Evolutionary conservation across 2,113 vertebrate species (phyloP).

Genomic region (Prunella himalayana): DNA sequence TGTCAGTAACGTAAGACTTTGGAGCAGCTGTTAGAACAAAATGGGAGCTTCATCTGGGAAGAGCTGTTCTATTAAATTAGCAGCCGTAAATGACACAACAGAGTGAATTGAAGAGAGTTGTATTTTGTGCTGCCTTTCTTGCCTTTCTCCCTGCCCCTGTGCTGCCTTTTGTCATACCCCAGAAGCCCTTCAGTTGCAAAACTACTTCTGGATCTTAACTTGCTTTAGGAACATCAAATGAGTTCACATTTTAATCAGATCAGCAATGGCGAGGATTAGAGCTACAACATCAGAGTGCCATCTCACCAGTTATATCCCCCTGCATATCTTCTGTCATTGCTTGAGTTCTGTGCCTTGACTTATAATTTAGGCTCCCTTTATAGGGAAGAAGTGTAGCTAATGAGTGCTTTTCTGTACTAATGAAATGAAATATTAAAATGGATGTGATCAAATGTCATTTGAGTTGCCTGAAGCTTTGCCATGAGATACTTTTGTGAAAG

Average conservation of each 20-base stretch:
- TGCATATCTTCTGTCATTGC: neutral
- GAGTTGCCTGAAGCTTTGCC: neutral
- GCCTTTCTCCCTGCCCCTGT: neutral
- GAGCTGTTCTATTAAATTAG: neutral
- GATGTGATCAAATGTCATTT: neutral
- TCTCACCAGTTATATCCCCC: neutral
- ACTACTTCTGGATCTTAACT: neutral
- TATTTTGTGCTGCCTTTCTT: neutral
- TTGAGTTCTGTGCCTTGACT: slow-evolving; percentile 30
- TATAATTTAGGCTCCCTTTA: neutral
- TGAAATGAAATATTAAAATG: neutral
- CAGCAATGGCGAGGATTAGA: neutral
- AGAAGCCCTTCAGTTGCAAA: neutral
- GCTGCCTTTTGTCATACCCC: neutral
- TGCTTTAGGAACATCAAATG: neutral
- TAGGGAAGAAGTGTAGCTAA: neutral
- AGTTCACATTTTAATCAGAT: neutral
- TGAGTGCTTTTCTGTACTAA: neutral
- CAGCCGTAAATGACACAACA: neutral
- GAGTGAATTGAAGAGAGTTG: neutral
- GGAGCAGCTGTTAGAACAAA: neutral
- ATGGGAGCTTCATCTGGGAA: neutral
- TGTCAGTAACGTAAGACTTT: neutral
- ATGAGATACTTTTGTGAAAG: neutral
- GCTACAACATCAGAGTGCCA: neutral